phyloP scores from a whole-genome alignment of 92 coral and sea anemone species.

The Palythoa heliodiscus region DNA sequence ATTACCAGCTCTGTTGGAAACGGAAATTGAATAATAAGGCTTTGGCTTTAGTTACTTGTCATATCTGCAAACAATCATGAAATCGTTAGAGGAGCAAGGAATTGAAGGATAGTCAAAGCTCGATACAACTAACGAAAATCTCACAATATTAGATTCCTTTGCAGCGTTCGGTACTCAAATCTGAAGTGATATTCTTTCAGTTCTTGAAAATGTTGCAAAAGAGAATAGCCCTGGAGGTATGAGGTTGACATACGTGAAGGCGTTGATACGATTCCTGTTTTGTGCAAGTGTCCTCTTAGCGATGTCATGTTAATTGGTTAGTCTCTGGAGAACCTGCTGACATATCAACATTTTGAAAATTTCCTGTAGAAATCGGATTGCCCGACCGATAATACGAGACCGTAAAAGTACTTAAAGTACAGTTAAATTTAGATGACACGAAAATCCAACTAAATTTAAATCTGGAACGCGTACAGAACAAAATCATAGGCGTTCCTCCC shows the following conservation, averaged over 20 bases:
- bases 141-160: not conserved
- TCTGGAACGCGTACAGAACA: not conserved
- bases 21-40: slow-evolving; percentile 14
- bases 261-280: not conserved
- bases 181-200: not conserved
- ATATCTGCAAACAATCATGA: slow-evolving; percentile 11
- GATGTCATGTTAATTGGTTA: slow-evolving; percentile 27
- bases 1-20: slow-evolving; percentile 33
- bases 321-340: slow-evolving; percentile 27
- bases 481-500: not conserved
- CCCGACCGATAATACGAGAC: not conserved
- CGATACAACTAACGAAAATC: not conserved
- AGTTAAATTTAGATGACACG: slow-evolving; percentile 16
- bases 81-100: not conserved
- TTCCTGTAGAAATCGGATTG: slow-evolving; percentile 45
- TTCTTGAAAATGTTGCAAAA: not conserved
- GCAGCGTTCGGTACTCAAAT: not conserved
- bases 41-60: slow-evolving; percentile 29
- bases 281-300: slow-evolving; percentile 21
- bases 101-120: not conserved
- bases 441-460: not conserved
- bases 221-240: not conserved
- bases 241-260: not conserved
- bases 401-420: not conserved
- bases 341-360: slow-evolving; percentile 39